These are phyloP conservation scores for Meda fulgida DNA, from an alignment of 2,797 vertebrate species.

Conservation along the genomic window DNA sequence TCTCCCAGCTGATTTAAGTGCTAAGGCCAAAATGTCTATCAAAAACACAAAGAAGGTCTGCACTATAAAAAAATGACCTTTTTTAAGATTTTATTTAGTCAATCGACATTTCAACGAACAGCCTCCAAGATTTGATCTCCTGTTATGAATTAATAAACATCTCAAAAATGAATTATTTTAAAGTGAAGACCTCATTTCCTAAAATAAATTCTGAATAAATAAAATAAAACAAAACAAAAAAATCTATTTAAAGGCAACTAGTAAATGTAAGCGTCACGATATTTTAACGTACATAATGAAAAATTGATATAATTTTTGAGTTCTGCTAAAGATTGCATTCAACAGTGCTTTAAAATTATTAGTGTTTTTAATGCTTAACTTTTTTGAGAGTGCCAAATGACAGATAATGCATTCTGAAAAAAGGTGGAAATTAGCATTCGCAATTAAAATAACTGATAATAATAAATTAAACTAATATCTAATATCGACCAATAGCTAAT, in stretches of 20 bases:
- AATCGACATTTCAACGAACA: neutral
- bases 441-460: neutral
- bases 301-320: fast-evolving
- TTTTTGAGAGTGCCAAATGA: neutral
- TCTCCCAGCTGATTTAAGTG: neutral
- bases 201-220: neutral
- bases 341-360: neutral
- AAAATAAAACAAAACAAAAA: neutral
- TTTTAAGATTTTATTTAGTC: neutral
- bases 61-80: neutral
- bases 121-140: neutral
- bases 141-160: neutral
- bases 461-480: neutral
- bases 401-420: neutral
- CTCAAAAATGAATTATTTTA: neutral
- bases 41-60: neutral
- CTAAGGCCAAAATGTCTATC: neutral
- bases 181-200: neutral
- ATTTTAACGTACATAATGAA: neutral
- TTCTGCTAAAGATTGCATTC: neutral
- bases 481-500: neutral
- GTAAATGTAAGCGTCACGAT: neutral
- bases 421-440: neutral
- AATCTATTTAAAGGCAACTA: neutral
- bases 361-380: neutral